phyloP scores from a whole-genome alignment of 2,888 invertebrate genomes.

The Hetaerina titia region DNA sequence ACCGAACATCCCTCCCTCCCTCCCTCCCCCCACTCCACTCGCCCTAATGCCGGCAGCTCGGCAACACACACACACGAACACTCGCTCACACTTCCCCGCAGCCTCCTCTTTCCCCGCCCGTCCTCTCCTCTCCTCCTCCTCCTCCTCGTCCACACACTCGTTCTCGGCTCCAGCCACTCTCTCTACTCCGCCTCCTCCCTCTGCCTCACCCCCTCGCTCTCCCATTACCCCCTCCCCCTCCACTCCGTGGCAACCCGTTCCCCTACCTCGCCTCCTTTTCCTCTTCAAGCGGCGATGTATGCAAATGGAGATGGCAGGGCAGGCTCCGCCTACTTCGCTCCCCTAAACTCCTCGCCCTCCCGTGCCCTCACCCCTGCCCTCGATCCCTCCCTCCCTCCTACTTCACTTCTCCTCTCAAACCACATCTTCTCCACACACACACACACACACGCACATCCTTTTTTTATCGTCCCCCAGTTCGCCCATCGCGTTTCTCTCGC shows the following conservation, averaged over 20 bases:
- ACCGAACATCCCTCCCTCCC: neutral
- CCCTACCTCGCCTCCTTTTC: neutral
- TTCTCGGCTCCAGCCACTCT: neutral
- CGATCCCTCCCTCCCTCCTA: neutral
- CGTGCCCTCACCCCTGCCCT: neutral
- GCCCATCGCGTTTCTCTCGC: slow-evolving; percentile 9
- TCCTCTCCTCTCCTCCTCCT: neutral
- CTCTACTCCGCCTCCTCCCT: neutral
- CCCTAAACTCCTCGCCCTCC: neutral
- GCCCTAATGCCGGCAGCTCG: neutral
- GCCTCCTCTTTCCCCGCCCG: neutral
- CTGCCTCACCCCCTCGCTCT: neutral
- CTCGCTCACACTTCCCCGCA: neutral
- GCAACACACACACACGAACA: neutral
- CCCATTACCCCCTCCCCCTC: neutral
- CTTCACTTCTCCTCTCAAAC: neutral
- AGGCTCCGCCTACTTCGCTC: slow-evolving; percentile 59
- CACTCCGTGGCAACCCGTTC: neutral
- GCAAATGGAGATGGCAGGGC: slow-evolving; percentile 63
- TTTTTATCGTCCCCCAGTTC: neutral
- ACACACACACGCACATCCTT: neutral
- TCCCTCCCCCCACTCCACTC: neutral
- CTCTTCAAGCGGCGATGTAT: slow-evolving; percentile 52
- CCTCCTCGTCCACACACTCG: neutral
- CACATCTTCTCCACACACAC: neutral